Base-by-base conservation (phyloP, 2,888 invertebrate species). In the Amblyjoppa proteus region DNA sequence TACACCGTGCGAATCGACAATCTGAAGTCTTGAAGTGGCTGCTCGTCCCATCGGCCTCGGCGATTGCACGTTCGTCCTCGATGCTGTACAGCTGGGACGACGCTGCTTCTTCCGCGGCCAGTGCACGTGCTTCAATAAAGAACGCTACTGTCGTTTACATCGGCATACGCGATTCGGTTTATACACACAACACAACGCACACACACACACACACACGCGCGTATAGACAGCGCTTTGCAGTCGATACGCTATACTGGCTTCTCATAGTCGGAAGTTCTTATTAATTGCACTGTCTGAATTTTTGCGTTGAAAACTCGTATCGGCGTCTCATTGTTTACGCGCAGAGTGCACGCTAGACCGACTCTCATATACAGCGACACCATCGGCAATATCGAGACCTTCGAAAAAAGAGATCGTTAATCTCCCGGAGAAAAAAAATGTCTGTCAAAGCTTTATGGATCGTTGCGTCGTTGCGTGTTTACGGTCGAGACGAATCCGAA, bases 101-200 rank as follows among this genome's bases (percentile, higher is more conserved):
- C 31, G 61, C 61, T 31, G 69, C 11, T 82, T 70, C 49, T 49
- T 74, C 61, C 64, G 61, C 49, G 69, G 76, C 51, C 76, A 58
- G 61, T 70, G 81, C 76, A 82, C 81, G 81, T 82, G 69, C 70
- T 82, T 69, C 71, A 66, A 80, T 73, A 41, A 61, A 3, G 16
- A 53, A 66, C 51, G 25, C 53, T 28, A 20, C 34, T 28, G 28
- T 51, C 20, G 16, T 61, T 45, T 20, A 7, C 34, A 70, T 79
- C 61, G 41, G 34, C 56, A 73, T 58, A 13, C 41, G 13, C 7
- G 79, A 74, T 70, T 70, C 16, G 31, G 25, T 61, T 61, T 31
- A 6, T 34, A 16, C 31, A 16, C 61, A 61, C 61, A 61, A 2
- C 13, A 13, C 28, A 16, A 20, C 25, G 5, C 58, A 20, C 58